Evolutionary conservation across 2,113 vertebrate genomes (phyloP), one percentile per base, ranked within the genome.

Genomic region (Brachyhypopomus gauderio): DNA sequence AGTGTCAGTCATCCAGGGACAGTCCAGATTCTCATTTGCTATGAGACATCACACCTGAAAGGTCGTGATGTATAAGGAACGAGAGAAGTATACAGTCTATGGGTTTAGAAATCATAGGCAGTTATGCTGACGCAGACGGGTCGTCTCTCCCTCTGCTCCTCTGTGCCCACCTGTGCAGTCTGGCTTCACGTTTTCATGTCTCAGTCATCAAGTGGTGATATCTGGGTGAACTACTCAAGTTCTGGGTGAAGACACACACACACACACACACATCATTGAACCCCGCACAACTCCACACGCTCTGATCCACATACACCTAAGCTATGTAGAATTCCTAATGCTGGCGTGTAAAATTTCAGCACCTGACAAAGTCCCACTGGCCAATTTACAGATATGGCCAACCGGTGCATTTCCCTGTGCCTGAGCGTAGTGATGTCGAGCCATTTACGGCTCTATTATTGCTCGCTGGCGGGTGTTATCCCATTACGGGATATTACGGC

Each of bases 201-300:
- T 38, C 30, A 41, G 27, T 69, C 38, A 69, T 16, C 30, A 69
- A n/a, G n/a, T n/a, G 66, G 66, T 69, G 34, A 69, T 69, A n/a
- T 38, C 38, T 38, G 38, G 38, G 38, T 3, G 38, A 38, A 7
- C 38, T 38, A 7, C 38, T 38, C 38, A 7, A 38, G 7, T 38
- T 3, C 38, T 38, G 7, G 38, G 36, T 17, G 23, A 17, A 64
- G 20, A 64, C 59, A 63, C 58, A 45, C 75, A 48, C 7, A 58
- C 58, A 78, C 34, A 41, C 30, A 66, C 62, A 67, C 34, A 45
- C 22, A 27, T 41, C 20, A 1, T 45, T 19, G 75, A 80, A 83
- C 69, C 82, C 75, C 38, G 78, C 64, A 85, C 84, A 85, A 84
- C 82, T 85, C 70, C 78, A 20, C 86, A 87, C n/a, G 22, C 16